Base-by-base conservation (phyloP, 2,888 invertebrate genomes). In the Micoletzkya japonica region DNA sequence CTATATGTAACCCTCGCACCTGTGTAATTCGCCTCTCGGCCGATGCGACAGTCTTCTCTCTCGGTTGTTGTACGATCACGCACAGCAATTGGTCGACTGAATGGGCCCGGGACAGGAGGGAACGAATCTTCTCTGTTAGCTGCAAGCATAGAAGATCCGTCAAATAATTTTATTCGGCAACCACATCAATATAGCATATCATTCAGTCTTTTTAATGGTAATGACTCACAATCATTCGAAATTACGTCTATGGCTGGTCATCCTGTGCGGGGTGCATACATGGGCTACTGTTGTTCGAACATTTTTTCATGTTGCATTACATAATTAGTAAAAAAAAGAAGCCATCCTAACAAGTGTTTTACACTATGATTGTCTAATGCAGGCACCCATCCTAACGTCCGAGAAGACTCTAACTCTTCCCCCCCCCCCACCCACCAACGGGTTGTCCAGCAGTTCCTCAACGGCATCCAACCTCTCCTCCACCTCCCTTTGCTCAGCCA, bases 21-120 rank as follows among this genome's bases (percentile, higher is more conserved):
- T 66, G 66, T 10, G 37, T 28, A 28, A 66, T 66, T 0, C 56
- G 54, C 32, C 56, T 32, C 24, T 66, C 66, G 3, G 66, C 66
- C 34, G 44, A 28, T 6, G 20, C 28, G 7, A 56, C 26, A 24
- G 56, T 66, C 39, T 66, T 54, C 37, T 56, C 56, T 30, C 36
- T 30, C 20, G 36, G 44, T 20, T 37, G 36, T 30, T 39, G 54
- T 28, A 66, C 66, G 1, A 66, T 39, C 37, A 66, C 56, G 20
- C 37, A 32, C 56, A 66, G 66, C 26, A 66, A 28, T 36, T 36
- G 56, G 39, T 66, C 66, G 39, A 66, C 24, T 10, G 66, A 66
- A 6, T 66, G 56, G 28, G 56, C 56, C 20, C 66, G 44, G 10
- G 66, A 39, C n/a, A 66, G 56, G 2, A 66, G 60, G 28, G 39